Conservation (phyloP, 1,140 invertebrate species). For the Colletes latitarsis region DNA sequence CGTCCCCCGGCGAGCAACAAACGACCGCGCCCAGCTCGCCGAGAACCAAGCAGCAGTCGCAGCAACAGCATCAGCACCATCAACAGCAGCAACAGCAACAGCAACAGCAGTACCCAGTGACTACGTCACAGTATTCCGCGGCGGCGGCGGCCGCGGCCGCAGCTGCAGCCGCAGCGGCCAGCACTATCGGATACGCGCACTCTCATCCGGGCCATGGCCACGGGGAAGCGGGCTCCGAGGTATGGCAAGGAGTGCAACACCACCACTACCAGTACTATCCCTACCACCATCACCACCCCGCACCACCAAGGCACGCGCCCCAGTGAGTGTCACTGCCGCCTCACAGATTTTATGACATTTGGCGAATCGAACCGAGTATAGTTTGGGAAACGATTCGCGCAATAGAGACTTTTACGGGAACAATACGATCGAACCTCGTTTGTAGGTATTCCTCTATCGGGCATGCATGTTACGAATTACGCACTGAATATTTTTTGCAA, state of each 20-base stretch:
- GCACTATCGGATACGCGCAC: constrained; percentile 66
- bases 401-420: too few species aligned
- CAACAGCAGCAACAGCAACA: constrained; percentile 63
- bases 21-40: constrained; percentile 72
- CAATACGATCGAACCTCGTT: not conserved
- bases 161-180: constrained; percentile 61
- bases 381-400: too few species aligned
- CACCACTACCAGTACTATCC: constrained; percentile 85
- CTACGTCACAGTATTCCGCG: constrained; percentile 74
- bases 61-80: constrained; percentile 68
- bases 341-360: constrained; percentile 62
- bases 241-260: constrained; percentile 84
- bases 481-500: constrained; percentile 22
- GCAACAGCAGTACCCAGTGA: constrained; percentile 70
- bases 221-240: constrained; percentile 81
- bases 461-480: constrained; percentile 24
- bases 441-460: not conserved
- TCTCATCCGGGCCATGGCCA: constrained; percentile 70
- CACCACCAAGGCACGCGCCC: constrained; percentile 82
- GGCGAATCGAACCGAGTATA: too few species aligned
- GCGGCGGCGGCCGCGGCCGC: constrained; percentile 67
- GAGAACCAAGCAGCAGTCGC: constrained; percentile 69
- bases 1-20: constrained; percentile 72
- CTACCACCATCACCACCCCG: constrained; percentile 84
- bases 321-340: constrained; percentile 83